Evolutionary conservation across 2,888 invertebrate species (phyloP), one percentile per base, ranked within the genome.

Genomic region (Lasioglossum lativentre): DNA sequence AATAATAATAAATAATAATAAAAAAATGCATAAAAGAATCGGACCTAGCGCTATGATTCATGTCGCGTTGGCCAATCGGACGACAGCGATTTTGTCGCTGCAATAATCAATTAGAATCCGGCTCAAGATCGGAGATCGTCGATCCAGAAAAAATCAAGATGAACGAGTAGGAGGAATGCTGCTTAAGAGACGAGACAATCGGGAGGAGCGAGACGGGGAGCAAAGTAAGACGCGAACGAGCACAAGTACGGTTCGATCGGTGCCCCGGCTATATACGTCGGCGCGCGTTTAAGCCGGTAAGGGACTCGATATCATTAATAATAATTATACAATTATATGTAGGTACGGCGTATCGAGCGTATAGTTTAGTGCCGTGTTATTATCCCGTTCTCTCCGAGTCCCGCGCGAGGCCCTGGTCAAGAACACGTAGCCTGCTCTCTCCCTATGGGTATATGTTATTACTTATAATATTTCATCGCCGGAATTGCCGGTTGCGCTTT

Each of bases 311-410:
- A 95, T 95, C 95, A 95, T 95, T 95, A 95, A 95, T 95, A 95
- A 95, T 95, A 95, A 95, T 95, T 95, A 95, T 95, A 95, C 94
- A 95, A 95, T 95, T 95, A 95, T 93, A 95, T 93, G 93, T 94
- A 94, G 94, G 93, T 93, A 94, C 92, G 93, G 90, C 75, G 86
- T 90, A 94, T 94, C 93, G 94, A 93, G 92, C 92, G 93, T 93
- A 94, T 94, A 94, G 95, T 95, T 95, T 95, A 95, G 94, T 94
- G 94, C 93, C 93, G 91, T 95, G 94, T 95, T 95, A 95, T 95
- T 95, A 95, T 95, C 94, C 92, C 92, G 93, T 91, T 93, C 91
- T 89, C 89, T 93, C 91, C 92, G 92, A 90, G 92, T 90, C 90
- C 87, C 89, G 90, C 90, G 91, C 91, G 91, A 91, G 85, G 78